Conservation (phyloP, 2,888 invertebrate species). For the Microdon myrmicae region DNA sequence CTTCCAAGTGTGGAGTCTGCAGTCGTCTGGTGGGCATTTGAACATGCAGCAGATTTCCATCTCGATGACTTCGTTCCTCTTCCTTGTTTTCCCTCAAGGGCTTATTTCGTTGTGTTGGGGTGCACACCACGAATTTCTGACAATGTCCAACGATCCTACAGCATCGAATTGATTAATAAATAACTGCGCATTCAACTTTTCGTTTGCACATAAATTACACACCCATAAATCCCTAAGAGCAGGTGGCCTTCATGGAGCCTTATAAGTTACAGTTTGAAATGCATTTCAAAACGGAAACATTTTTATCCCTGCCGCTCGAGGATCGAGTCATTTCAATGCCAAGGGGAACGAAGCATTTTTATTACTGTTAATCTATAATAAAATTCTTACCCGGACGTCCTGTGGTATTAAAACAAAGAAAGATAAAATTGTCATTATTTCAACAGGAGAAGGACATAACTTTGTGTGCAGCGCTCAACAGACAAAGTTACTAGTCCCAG, state of each 20-base stretch:
- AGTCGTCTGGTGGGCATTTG: constrained; percentile 23
- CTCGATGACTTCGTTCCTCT: constrained; percentile 15
- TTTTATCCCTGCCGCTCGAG: too few relatives aligned
- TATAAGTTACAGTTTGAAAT: too few relatives aligned
- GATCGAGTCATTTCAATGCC: constrained; percentile 40
- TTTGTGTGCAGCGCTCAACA: constrained; percentile 18
- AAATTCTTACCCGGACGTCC: constrained; percentile 9
- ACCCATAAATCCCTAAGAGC: constrained; percentile 3
- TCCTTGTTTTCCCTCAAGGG: too few relatives aligned
- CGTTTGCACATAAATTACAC: neutral
- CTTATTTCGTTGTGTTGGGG: too few relatives aligned
- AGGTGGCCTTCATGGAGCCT: neutral
- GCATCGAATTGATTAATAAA: constrained; percentile 1
- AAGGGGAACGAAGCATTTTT: constrained; percentile 22
- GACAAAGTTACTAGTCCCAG: constrained; percentile 26
- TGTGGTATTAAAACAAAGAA: constrained; percentile 18
- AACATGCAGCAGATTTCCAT: constrained; percentile 22
- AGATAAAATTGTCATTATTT: constrained; percentile 51
- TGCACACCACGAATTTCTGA: too few relatives aligned
- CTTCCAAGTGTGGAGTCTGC: too few relatives aligned
- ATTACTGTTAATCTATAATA: constrained; percentile 48
- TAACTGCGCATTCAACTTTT: constrained; percentile 1
- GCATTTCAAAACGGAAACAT: too few relatives aligned
- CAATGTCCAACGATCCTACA: too few relatives aligned
- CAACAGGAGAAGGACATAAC: constrained; percentile 37